These are phyloP conservation scores for Trachelipus rathkii DNA, from an alignment of 1,140 invertebrate species.

Conservation along the genomic window DNA sequence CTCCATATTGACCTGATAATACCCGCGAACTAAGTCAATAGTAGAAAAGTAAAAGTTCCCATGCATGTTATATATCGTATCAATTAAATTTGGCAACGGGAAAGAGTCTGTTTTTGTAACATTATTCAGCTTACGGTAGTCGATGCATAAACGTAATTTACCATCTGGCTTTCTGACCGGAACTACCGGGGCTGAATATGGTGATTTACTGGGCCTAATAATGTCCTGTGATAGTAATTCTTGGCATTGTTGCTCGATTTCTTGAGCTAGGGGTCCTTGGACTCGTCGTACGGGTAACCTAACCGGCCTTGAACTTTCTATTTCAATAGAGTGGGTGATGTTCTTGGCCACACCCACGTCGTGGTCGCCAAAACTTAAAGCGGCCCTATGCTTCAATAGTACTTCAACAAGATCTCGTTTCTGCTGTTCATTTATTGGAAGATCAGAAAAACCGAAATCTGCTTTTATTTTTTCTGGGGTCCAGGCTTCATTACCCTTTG, in stretches of 20 bases:
- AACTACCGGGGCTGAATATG: neutral
- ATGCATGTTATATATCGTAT: neutral
- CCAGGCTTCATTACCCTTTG: too few species aligned
- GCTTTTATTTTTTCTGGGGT: too few species aligned
- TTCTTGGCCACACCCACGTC: too few species aligned
- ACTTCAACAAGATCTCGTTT: too few species aligned
- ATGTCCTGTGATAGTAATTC: neutral
- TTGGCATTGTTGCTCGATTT: neutral
- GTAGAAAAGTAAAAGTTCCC: neutral
- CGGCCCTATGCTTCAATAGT: too few species aligned
- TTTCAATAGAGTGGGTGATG: too few species aligned
- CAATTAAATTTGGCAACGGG: neutral
- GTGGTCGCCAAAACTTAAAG: too few species aligned
- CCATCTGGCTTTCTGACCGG: neutral
- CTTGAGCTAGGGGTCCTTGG: neutral
- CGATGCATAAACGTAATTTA: neutral
- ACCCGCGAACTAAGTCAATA: neutral
- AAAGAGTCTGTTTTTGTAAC: neutral
- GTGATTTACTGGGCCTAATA: neutral
- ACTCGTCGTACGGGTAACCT: too few species aligned
- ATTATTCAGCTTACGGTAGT: neutral
- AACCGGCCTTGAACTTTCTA: too few species aligned
- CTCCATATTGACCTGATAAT: neutral
- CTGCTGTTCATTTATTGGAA: too few species aligned
- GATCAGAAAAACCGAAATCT: too few species aligned